These are phyloP conservation scores for Frankliniella intonsa DNA, from an alignment of 2,888 invertebrate genomes.

Conservation along the genomic window DNA sequence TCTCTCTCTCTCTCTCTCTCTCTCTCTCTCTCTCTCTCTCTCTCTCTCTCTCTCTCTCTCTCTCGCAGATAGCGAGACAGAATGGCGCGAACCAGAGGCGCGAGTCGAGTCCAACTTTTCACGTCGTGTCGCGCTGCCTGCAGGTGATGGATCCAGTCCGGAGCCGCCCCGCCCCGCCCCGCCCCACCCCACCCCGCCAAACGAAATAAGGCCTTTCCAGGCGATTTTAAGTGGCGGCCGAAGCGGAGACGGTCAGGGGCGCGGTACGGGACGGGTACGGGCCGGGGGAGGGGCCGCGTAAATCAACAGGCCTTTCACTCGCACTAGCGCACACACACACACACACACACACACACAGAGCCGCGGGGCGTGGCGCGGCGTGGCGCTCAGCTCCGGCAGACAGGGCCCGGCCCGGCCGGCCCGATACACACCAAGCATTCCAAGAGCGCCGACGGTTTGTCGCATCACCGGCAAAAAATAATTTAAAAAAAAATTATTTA, in stretches of 20 bases:
- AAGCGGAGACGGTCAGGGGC: not conserved
- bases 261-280: too few species aligned
- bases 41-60: not conserved
- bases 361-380: too few species aligned
- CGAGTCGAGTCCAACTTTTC: not conserved
- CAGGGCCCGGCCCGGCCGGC: too few species aligned
- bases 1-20: slow-evolving; percentile 3
- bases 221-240: not conserved
- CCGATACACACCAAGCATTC: too few species aligned
- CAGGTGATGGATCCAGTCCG: slow-evolving; percentile 8
- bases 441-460: too few species aligned
- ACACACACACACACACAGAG: not conserved
- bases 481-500: too few species aligned
- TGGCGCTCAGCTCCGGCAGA: too few species aligned
- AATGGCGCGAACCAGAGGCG: too few species aligned
- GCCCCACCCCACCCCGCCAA: not conserved
- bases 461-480: too few species aligned
- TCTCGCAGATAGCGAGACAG: too few species aligned
- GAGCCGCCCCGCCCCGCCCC: not conserved
- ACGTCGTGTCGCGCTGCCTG: not conserved
- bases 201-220: not conserved
- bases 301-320: slow-evolving; percentile 10
- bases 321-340: not conserved
- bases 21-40: slow-evolving; percentile 1
- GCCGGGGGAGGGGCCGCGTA: not conserved